Percentiles rank a stretch among this genome's conserved stretches.
These are phyloP conservation scores for Cirrhinus molitorella DNA, from an alignment of 2,797 vertebrate species.

Conservation along the genomic window DNA sequence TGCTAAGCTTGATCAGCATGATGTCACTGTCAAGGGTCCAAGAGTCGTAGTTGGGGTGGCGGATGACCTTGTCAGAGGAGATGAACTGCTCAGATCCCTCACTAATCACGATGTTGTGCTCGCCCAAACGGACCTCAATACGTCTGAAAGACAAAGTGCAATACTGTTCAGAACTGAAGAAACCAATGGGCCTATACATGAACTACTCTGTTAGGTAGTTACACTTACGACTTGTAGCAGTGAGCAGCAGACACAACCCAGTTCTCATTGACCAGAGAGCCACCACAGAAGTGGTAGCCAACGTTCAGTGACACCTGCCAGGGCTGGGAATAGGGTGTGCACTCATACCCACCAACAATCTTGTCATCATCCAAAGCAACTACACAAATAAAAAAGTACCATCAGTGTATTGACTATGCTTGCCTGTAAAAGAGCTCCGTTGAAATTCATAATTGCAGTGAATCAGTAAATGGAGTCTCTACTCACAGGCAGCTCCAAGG, in stretches of 20 bases:
- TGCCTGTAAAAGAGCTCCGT: no score
- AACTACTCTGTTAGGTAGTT: background rate
- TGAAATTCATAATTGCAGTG: background rate
- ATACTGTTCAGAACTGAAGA: background rate
- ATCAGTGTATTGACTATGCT: background rate
- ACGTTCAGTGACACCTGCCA: slow-evolving; percentile 68
- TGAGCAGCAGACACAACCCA: slow-evolving; percentile 73
- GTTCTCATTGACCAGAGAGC: slow-evolving; percentile 65
- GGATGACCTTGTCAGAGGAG: slow-evolving; percentile 73
- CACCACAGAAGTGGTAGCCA: slow-evolving; percentile 65
- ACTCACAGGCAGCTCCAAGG: slow-evolving; percentile 78
- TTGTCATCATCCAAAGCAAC: slow-evolving; percentile 66
- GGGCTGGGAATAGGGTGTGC: slow-evolving; percentile 63
- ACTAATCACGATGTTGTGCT: slow-evolving; percentile 70
- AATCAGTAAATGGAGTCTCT: background rate
- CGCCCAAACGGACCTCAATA: slow-evolving; percentile 84
- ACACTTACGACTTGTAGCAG: slow-evolving; percentile 69
- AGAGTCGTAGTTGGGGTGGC: slow-evolving; percentile 70
- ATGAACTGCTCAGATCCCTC: slow-evolving; percentile 81
- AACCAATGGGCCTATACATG: background rate
- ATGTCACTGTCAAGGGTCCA: slow-evolving; percentile 81
- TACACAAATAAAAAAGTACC: slow-evolving; percentile 31
- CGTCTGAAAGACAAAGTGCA: slow-evolving; percentile 65
- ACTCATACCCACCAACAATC: slow-evolving; percentile 71
- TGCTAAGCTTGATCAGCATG: slow-evolving; percentile 86